Base-by-base conservation (phyloP, 2,113 vertebrate species). In the Tapirus terrestris region DNA sequence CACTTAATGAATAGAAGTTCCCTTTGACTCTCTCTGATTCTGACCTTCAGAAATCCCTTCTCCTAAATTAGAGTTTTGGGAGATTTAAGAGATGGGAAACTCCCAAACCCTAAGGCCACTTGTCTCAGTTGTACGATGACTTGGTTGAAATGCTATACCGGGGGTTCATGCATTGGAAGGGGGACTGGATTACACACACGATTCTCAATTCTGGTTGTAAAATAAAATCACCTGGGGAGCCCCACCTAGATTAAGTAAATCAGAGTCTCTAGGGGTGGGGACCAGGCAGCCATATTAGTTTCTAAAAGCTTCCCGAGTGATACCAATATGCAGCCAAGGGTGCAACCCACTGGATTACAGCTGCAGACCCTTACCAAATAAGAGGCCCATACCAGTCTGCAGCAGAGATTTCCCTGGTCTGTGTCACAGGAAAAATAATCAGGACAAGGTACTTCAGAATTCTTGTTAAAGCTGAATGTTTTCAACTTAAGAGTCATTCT, bases 21-120 rank as follows among this genome's bases (percentile, higher is more conserved):
- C 43, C 75, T 39, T 76, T 48, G n/a, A n/a, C 65, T 8, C 20
- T 91, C 48, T 83, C 29, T 87, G 63, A 68, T 88, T n/a, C 39
- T 83, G 67, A 94, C 67, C 39, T 77, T 70, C 31, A 61, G 25
- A 85, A 94, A 65, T 89, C 23, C 39, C 29, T 93, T 97, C 39
- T 93, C 11, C 75, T 36, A 96, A 84, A 23, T 70, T 45, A 82
- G 81, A 91, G 17, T 94, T 86, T n/a, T 60, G 45, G 36, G 58
- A 89, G 79, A 85, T 6, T 89, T 48, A 61, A 68, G 53, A 13
- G 53, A 80, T 58, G 9, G 58, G 43, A 89, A 80, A 94, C 14
- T 89, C 77, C 36, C 17, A 68, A 91, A 85, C 20, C 68, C 77
- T 63, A 25, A 65, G 67, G 56, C 48, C 29, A 36, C 31, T 48